phyloP scores from a whole-genome alignment of 1,140 invertebrate genomes.

The Thaumatotibia leucotreta region DNA sequence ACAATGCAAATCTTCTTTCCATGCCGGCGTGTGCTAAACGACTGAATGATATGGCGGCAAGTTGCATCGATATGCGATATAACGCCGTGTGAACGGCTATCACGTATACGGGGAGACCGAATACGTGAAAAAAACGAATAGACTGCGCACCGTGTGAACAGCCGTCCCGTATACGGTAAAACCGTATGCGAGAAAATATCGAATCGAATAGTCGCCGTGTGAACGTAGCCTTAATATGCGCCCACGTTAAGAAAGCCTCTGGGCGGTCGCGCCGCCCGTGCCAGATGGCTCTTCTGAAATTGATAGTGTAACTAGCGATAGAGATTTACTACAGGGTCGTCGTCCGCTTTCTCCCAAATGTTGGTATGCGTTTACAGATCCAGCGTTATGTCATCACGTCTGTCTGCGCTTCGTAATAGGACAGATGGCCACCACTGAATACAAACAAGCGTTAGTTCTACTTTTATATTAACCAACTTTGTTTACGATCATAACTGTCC shows the following conservation, averaged over 20 bases:
- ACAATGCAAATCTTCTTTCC: no score
- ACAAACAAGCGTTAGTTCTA: conserved; percentile 12
- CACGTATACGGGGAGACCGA: no score
- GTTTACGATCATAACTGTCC: conserved; percentile 32
- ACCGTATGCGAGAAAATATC: no score
- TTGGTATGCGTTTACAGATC: conserved; percentile 41
- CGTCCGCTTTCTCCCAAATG: conserved; percentile 52
- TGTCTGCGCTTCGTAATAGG: conserved; percentile 17
- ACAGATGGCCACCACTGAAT: conserved; percentile 10
- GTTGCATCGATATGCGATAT: no score
- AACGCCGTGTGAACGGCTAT: no score
- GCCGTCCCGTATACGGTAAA: no score
- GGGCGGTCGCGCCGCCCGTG: conserved; percentile 19
- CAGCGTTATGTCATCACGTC: conserved; percentile 40
- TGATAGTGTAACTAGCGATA: conserved; percentile 37
- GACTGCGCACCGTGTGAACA: no score
- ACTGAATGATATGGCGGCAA: no score
- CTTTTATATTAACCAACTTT: conserved; percentile 12
- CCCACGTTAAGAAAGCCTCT: conserved; percentile 24
- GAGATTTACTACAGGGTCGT: conserved; percentile 49
- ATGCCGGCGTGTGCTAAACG: no score
- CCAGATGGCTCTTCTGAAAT: conserved; percentile 31
- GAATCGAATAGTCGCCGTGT: no score
- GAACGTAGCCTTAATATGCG: no score
- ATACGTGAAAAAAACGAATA: no score